Evolutionary conservation across 2,113 vertebrate genomes (phyloP), one percentile per base, ranked within the genome.

Genomic region (Ammodytes marinus): DNA sequence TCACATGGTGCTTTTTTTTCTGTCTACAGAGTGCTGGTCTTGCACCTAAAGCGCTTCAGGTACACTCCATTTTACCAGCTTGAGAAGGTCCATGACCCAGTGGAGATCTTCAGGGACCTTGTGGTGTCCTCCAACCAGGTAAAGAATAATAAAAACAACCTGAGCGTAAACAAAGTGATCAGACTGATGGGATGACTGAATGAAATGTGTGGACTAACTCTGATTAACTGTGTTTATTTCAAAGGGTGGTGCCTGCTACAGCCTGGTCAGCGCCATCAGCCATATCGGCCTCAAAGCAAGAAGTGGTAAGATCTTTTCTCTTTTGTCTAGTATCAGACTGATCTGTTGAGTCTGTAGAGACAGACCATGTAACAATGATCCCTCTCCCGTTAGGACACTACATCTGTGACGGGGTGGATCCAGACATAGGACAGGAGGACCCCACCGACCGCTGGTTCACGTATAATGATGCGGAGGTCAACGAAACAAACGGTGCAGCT

Each of bases 11-110:
- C 35, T 65, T 15, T 45, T 63, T 14, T 54, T 5, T 50, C 13
- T 11, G 17, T 52, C 39, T 47, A 15, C 45, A 75, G 82, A 59
- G 59, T 79, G 59, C 77, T 84, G 39, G n/a, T 80, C 4, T 52
- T 84, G 27, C 82, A 84, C 40, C 53, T 80, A 13, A 75, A 70
- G 66, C 71, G 46, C 37, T 79, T 79, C 49, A 52, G 15, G n/a
- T 55, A 40, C 4, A 42, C 50, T 42, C 39, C n/a, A 1, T 0
- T 15, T 0, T 75, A 14, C 11, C 11, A 13, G n/a, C 8, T 58
- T 0, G 2, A 6, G 7, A 84, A 80, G 53, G 11, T 60, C 3
- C 15, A 13, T 1, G 17, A 79, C 53, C 71, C 77, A 0, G 5
- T 80, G 2, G 10, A 5, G 1, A 27, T 80, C 11, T 8, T n/a